Percentiles rank a stretch among this genome's conserved stretches.
phyloP scores from a whole-genome alignment of 2,888 invertebrate genomes.

The Urechis unicinctus region DNA sequence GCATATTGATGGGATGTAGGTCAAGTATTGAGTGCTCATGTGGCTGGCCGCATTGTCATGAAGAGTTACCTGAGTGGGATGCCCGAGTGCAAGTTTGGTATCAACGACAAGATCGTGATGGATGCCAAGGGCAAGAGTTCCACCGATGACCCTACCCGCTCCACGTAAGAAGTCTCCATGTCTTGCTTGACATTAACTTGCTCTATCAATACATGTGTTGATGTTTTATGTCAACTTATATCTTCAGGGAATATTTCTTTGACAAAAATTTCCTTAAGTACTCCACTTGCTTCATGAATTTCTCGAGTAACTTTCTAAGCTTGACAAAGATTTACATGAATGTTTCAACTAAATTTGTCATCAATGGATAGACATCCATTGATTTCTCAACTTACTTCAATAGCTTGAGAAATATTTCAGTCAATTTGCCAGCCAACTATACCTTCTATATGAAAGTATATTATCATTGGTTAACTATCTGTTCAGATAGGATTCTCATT shows the following conservation, averaged over 20 bases:
- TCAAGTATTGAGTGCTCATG: conserved; percentile 96
- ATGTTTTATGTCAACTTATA: background rate
- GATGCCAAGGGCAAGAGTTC: conserved; percentile 61
- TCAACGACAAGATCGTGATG: conserved; percentile 99
- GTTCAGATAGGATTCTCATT: too few species aligned
- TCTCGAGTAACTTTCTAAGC: too few species aligned
- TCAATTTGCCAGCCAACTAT: too few species aligned
- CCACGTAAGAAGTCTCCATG: conserved; percentile 20
- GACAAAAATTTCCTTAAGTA: background rate
- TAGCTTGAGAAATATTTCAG: too few species aligned
- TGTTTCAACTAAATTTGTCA: too few species aligned
- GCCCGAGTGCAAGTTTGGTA: conserved; percentile 99
- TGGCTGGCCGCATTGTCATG: conserved; percentile 99
- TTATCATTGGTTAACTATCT: too few species aligned
- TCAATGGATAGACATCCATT: too few species aligned
- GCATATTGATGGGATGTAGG: too few species aligned
- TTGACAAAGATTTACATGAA: too few species aligned
- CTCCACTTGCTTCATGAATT: too few species aligned
- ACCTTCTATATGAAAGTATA: too few species aligned
- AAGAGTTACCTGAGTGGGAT: conserved; percentile 99
- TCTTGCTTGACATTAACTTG: background rate
- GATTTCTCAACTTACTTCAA: too few species aligned
- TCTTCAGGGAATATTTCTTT: background rate
- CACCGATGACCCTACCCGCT: conserved; percentile 35
- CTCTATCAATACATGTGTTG: background rate